Percentiles rank a stretch among this genome's conserved stretches.
Evolutionary conservation across 2,113 vertebrate species (phyloP).

Genomic region (Ochotona princeps): DNA sequence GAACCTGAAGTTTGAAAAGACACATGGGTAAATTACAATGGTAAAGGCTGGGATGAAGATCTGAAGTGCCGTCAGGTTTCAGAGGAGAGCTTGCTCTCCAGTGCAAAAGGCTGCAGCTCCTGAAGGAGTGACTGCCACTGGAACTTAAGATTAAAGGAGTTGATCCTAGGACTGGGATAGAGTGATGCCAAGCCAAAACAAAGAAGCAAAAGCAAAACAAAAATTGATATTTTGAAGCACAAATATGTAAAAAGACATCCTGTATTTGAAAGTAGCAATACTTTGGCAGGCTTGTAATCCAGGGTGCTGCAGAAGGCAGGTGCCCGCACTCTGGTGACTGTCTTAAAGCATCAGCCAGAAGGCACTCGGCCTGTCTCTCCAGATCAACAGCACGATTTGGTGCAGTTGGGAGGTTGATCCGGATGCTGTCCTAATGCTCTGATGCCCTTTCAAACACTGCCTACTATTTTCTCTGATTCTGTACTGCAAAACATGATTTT

Average conservation of each 20-base stretch:
- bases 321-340: not conserved
- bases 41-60: not conserved
- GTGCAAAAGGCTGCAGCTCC: not conserved
- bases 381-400: too few relatives aligned
- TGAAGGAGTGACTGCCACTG: not conserved
- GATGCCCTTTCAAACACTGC: accelerated
- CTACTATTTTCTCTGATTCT: accelerated
- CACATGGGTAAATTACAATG: too few relatives aligned
- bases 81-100: not conserved
- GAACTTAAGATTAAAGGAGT: not conserved
- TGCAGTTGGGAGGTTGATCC: not conserved
- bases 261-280: not conserved
- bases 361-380: not conserved
- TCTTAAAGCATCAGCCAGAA: not conserved
- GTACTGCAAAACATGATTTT: not conserved
- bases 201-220: too few relatives aligned
- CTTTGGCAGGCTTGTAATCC: not conserved
- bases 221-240: not conserved
- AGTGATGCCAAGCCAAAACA: not conserved
- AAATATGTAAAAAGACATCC: not conserved
- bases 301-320: not conserved
- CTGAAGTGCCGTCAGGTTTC: not conserved
- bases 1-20: not conserved
- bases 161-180: not conserved
- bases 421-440: not conserved